Evolutionary conservation across 1,140 invertebrate species (phyloP), one percentile per base, ranked within the genome.

Genomic region (Halesus radiatus): DNA sequence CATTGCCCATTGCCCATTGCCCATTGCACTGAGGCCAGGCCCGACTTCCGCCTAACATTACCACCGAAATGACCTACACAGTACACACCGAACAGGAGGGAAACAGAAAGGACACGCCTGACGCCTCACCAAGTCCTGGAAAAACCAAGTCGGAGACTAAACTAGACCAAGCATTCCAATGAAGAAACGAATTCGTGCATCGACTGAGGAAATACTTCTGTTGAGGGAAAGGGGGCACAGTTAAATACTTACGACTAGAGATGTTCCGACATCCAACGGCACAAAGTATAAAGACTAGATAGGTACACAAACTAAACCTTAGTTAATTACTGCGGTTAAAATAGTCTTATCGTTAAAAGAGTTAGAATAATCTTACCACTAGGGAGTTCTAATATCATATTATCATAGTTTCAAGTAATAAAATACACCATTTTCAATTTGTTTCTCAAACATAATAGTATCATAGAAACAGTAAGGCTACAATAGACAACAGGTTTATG

Each of bases 361-460:
- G 8, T 72, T 70, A 56, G 15, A 78, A 18, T 68, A 50, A 76
- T 79, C 81, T 82, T 82, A 82, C 18, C 32, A n/a, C 81, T 82
- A 82, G 60, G 76, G 81, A 82, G 76, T 80, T 82, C 80, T 68
- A 72, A 45, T 45, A 45, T 45, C 37, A 45, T 45, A 45, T 45
- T 77, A 81, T 77, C 76, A 79, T 83, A 83, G 74, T 79, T 83
- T 82, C 82, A 81, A 76, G 82, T 83, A 83, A 83, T 81, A 83
- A 83, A 83, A 83, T 83, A 83, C 82, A 83, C 82, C 60, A 80
- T 75, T 81, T 83, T 83, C 75, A 70, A 83, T 75, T 83, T 81
- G 80, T 83, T 76, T 83, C 62, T 80, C 82, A 83, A 83, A 83
- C 82, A 75, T 83, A 83, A 83, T 83, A 83, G 74, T 83, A 81